A percentile compares a stretch with the other conserved stretches of the same genome.
Conservation (phyloP, 2,113 vertebrate species). For the Choloepus hoffmanni region DNA sequence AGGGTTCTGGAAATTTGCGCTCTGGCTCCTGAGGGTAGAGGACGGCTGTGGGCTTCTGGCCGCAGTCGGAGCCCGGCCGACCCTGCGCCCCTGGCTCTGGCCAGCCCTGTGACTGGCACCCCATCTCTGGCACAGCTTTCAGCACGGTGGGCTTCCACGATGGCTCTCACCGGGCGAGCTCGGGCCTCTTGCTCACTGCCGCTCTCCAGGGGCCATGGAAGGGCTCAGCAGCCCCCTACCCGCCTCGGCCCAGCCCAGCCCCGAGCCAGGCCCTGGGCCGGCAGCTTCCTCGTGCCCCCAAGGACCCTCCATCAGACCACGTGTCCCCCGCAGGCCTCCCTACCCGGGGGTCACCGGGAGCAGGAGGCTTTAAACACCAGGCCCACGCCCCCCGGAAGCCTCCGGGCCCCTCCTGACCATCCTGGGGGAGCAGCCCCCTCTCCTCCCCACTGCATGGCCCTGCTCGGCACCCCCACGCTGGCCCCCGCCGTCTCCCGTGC, state of each 20-base stretch:
- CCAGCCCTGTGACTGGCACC: background rate
- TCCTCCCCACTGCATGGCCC: fast-evolving
- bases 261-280: no score
- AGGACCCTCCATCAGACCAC: fast-evolving
- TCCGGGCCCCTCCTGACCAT: background rate
- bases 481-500: no score
- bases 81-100: no score
- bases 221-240: background rate
- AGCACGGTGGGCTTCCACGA: background rate
- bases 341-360: background rate
- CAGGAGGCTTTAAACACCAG: background rate
- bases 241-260: background rate
- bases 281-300: fast-evolving
- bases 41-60: background rate
- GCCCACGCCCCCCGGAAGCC: background rate
- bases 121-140: background rate
- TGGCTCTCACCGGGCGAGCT: no score
- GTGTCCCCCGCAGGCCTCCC: background rate
- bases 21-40: conserved; percentile 93
- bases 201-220: no score
- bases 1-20: conserved; percentile 98
- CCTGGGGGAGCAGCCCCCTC: fast-evolving
- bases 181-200: fast-evolving
- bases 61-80: no score
- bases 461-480: no score